These are phyloP conservation scores for Hydrotaea diabolus DNA, from an alignment of 2,888 invertebrate species.

Conservation along the genomic window DNA sequence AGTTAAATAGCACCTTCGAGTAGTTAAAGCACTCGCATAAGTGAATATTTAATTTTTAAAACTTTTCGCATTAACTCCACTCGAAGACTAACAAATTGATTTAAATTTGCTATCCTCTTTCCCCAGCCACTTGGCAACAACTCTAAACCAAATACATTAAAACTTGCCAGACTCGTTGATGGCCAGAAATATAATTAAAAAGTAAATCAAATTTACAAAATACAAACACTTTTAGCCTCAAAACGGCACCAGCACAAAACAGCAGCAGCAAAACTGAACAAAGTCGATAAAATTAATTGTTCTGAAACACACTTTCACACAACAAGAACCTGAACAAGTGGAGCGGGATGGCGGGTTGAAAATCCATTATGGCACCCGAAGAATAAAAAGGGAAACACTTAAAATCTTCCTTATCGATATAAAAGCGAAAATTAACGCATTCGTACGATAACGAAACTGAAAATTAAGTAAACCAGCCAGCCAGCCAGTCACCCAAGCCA, in stretches of 20 bases:
- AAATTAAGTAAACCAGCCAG: not conserved
- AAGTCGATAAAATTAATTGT: not conserved
- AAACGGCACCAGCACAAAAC: not conserved
- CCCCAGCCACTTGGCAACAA: not conserved
- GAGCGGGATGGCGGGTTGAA: no score
- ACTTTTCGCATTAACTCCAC: not conserved
- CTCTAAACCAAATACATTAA: constrained; percentile 30
- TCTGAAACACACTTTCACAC: no score
- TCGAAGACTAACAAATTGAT: constrained; percentile 41
- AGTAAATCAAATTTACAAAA: constrained; percentile 18
- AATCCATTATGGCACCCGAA: not conserved
- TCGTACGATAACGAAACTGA: constrained; percentile 39
- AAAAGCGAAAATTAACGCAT: constrained; percentile 49
- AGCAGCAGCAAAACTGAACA: not conserved
- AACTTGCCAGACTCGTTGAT: constrained; percentile 7
- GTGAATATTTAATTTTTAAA: not conserved
- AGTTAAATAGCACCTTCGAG: no score
- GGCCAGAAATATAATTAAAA: not conserved
- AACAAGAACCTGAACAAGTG: no score
- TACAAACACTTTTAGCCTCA: constrained; percentile 12
- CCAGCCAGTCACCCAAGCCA: no score
- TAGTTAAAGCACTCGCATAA: no score
- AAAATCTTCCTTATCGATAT: constrained; percentile 47
- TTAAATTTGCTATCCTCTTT: constrained; percentile 27
- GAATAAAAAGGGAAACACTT: constrained; percentile 11